Evolutionary conservation across 2,888 invertebrate genomes (phyloP).

Genomic region (Hymenopus coronatus): DNA sequence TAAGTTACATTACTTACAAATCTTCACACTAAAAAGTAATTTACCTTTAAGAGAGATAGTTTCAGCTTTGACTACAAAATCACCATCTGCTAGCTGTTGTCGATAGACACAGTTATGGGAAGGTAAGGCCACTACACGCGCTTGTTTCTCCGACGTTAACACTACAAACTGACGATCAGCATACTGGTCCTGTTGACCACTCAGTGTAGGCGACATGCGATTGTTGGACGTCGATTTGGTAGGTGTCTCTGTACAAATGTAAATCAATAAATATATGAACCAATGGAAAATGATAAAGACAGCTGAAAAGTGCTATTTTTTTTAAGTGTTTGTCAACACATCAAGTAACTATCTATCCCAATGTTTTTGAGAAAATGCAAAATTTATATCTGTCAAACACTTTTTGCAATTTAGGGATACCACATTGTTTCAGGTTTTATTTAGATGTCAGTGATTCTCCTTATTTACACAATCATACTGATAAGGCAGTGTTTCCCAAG

Average conservation of each 20-base stretch:
- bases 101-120: slow-evolving; percentile 93
- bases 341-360: too few species aligned
- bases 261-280: background rate
- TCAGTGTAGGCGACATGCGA: slow-evolving; percentile 75
- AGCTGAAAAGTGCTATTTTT: background rate
- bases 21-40: too few species aligned
- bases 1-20: too few species aligned
- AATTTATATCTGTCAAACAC: too few species aligned
- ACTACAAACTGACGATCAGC: slow-evolving; percentile 91
- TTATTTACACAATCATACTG: too few species aligned
- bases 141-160: slow-evolving; percentile 92
- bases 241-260: slow-evolving; percentile 41
- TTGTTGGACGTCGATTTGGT: slow-evolving; percentile 50
- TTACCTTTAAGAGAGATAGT: slow-evolving; percentile 87
- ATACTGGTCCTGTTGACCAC: slow-evolving; percentile 43
- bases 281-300: background rate
- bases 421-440: too few species aligned
- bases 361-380: too few species aligned
- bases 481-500: too few species aligned
- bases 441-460: too few species aligned
- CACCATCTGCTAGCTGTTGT: slow-evolving; percentile 87
- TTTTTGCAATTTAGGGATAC: too few species aligned
- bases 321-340: background rate
- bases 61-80: slow-evolving; percentile 93
- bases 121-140: slow-evolving; percentile 88